Base-by-base conservation (phyloP, 2,113 vertebrate genomes). In the Chrysochloris asiatica region DNA sequence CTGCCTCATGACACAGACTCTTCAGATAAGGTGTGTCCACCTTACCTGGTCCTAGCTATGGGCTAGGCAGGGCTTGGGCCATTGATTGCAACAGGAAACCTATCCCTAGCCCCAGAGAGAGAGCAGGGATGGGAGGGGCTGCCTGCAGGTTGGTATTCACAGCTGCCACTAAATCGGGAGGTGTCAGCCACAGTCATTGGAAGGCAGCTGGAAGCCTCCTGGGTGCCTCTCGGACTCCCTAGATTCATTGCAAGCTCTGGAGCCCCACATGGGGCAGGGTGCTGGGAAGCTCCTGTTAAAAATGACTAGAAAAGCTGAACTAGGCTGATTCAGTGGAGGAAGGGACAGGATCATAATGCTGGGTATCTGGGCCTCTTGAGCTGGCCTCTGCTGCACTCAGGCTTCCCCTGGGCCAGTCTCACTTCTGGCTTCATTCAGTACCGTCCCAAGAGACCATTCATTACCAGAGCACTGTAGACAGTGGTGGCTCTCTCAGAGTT, bases 131-230 rank as follows among this genome's bases (percentile, higher is more conserved):
- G 43, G 79, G 12, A 78, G 36, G 14, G 77, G 45, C 41, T 88
- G 65, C 76, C 36, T 63, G 36, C 73, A 92, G 94, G 69, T 93
- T 94, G 86, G 91, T 93, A 63, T 95, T 97, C 96, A 95, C 95
- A 95, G 94, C 84, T 94, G 91, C 86, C 96, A 96, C 96, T 97
- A 95, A 96, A 96, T 96, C 0, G 13, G 92, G 93, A 95, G 87
- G 95, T 96, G 96, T 91, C 92, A 94, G 80, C 93, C 78, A 89
- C 92, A 93, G 92, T 89, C 83, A 59, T 69, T 33, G 73, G 75
- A 69, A 94, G 90, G 78, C 80, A 86, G 78, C 83, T 21, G 9
- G 93, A 94, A 54, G 94, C 89, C 94, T 93, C 67, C 83, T 94
- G 83, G 84, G 80, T 52, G 52, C 54, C 47, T 89, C 30, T 41